Evolutionary conservation across 2,797 vertebrate species (phyloP), one percentile per base, ranked within the genome.

Genomic region (Pangasius mekongensis): DNA sequence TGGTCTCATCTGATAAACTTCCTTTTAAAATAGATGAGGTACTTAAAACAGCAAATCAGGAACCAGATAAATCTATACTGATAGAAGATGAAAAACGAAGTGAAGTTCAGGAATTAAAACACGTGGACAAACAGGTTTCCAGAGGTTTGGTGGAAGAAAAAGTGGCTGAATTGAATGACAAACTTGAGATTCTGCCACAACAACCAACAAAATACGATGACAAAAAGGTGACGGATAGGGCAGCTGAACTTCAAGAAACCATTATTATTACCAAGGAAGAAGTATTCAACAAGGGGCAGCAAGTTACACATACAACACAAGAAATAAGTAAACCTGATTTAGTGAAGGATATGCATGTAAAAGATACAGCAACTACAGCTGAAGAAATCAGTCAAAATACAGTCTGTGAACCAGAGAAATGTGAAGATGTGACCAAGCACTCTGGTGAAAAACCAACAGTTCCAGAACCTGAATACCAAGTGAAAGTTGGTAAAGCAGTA

Each of bases 231-330:
- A 80, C 54, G 78, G 81, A 71, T 87, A 89, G 89, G 13, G 49
- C 30, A 49, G 85, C 71, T 83, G 87, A 84, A 83, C 52, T 86
- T 71, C n/a, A 73, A 33, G 60, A 90, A 83, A 81, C 36, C 24
- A 71, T 69, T 90, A 56, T 36, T 80, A 85, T 82, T 43, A 85
- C 58, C 9, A 86, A 86, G 69, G n/a, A 84, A 54, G 14, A 74
- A 84, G 18, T 49, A 8, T 24, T 13, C 52, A 27, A n/a, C 66
- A 84, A 86, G 58, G 39, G 11, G 7, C n/a, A 83, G 43, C 27
- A 58, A 56, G 36, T 47, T 76, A 49, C 81, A 58, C 24, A 20
- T 24, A 14, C 87, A 60, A 82, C 58, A 83, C 73, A 84, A 87
- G 66, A 60, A 43, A 62, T 83, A 3, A 3, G 39, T 71, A 56